Base-by-base conservation (phyloP, 2,888 invertebrate genomes). In the Sphinx pinastri region DNA sequence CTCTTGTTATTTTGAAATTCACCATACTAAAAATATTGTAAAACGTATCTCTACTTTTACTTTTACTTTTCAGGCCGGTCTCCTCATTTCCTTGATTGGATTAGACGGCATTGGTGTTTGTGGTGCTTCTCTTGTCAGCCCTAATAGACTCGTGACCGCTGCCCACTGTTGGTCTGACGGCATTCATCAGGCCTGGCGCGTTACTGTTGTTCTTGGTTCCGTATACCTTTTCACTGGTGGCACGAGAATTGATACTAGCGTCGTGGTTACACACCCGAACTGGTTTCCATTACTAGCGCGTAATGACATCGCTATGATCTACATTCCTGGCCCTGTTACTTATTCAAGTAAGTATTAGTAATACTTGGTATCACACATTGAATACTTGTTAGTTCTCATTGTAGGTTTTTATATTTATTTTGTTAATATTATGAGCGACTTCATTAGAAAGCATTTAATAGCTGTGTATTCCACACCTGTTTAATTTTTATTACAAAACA, bases 111-210 rank as follows among this genome's bases (percentile, higher is more conserved):
- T 51, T 45, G 80, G 75, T 14, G 77, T 85, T 0, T 89, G 89
- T 71, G 88, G 88, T 3, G 88, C 79, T 10, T 76, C 82, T 8
- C 76, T 89, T 3, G 59, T 89, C 14, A 77, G 69, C 6, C 0
- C 54, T 2, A 74, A 69, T 57, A 75, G 78, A n/a, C 74, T 84
- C 7, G 47, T 79, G 3, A 84, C 84, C 1, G 85, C 86, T 10
- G 85, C 84, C 12, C 85, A 85, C 70, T 86, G 84, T 75, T 84
- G 87, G 85, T 75, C 54, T 52, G 88, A 88, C 57, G 88, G 89
- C 0, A 1, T 49, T 0, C 72, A 80, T 75, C 84, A 82, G 31
- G 88, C 81, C 0, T 77, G 76, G 70, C 74, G 72, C 47, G 74
- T 85, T 67, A 81, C 78, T 8, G 84, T 88, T 0, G 83, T 88